Percentiles rank a stretch among this genome's conserved stretches.
phyloP scores from a whole-genome alignment of 2,888 invertebrate genomes.

The Ophion costatus region DNA sequence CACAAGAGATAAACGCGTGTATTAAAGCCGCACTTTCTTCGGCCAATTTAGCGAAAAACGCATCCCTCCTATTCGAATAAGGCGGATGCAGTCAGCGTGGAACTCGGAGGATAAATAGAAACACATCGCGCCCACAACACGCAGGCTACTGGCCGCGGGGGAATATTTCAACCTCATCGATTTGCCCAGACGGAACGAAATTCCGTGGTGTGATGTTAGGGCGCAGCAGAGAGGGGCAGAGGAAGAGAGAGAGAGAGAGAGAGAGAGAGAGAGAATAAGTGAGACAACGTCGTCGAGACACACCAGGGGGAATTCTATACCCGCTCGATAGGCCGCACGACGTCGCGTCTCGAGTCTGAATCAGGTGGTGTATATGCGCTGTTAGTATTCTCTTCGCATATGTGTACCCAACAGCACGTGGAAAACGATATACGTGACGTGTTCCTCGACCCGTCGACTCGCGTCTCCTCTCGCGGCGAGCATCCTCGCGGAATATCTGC shows the following conservation, averaged over 20 bases:
- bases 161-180: slow-evolving; percentile 63
- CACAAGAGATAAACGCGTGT: no score
- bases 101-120: slow-evolving; percentile 44
- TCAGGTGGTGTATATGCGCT: neutral
- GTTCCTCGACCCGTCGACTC: slow-evolving; percentile 22
- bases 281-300: slow-evolving; percentile 47
- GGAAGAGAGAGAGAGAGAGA: neutral
- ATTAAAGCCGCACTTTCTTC: no score
- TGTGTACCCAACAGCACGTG: neutral
- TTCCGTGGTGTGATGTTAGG: neutral
- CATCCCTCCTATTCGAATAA: no score
- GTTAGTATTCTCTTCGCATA: no score
- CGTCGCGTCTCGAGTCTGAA: slow-evolving; percentile 29
- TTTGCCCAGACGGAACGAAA: slow-evolving; percentile 25
- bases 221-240: neutral
- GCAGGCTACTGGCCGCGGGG: slow-evolving; percentile 30
- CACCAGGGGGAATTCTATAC: slow-evolving; percentile 50
- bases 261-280: no score
- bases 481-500: neutral
- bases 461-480: neutral
- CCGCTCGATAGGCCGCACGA: slow-evolving; percentile 29
- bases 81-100: neutral
- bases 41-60: no score
- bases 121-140: slow-evolving; percentile 2
- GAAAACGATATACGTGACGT: slow-evolving; percentile 28